These are phyloP conservation scores for Xerus inauris DNA, from an alignment of 2,113 vertebrate species.

Conservation along the genomic window DNA sequence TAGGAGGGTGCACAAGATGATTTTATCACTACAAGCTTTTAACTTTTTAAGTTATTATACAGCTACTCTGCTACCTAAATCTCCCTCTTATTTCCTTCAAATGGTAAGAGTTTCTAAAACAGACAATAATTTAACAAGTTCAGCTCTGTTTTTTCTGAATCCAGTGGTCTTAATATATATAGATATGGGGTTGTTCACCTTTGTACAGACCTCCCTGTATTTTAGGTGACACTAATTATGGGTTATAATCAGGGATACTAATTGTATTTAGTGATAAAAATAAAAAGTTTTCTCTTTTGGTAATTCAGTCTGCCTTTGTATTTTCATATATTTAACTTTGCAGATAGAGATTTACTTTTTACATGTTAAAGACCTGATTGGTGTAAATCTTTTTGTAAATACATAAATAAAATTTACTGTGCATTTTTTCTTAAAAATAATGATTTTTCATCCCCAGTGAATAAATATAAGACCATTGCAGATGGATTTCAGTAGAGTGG, in stretches of 20 bases:
- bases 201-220: slow-evolving; percentile 24
- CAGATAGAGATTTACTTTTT: slow-evolving; percentile 78
- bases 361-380: slow-evolving; percentile 73
- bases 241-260: slow-evolving; percentile 83
- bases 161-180: background rate
- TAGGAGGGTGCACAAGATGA: background rate
- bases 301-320: slow-evolving; percentile 83
- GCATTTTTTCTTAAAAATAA: slow-evolving; percentile 53
- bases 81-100: slow-evolving; percentile 62
- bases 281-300: slow-evolving; percentile 82
- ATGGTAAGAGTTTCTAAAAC: slow-evolving; percentile 70
- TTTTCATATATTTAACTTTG: slow-evolving; percentile 83
- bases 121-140: slow-evolving; percentile 56
- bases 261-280: slow-evolving; percentile 84
- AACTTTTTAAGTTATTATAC: slow-evolving; percentile 72
- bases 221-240: slow-evolving; percentile 73
- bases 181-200: slow-evolving; percentile 1
- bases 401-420: slow-evolving; percentile 82
- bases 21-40: slow-evolving; percentile 73
- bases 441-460: slow-evolving; percentile 9
- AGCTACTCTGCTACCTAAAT: slow-evolving; percentile 57
- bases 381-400: slow-evolving; percentile 85
- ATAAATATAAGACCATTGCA: background rate
- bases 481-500: background rate
- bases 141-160: slow-evolving; percentile 59